Evolutionary conservation across 2,797 vertebrate species (phyloP), one percentile per base, ranked within the genome.

Genomic region (Scolopax bukidnonensis): DNA sequence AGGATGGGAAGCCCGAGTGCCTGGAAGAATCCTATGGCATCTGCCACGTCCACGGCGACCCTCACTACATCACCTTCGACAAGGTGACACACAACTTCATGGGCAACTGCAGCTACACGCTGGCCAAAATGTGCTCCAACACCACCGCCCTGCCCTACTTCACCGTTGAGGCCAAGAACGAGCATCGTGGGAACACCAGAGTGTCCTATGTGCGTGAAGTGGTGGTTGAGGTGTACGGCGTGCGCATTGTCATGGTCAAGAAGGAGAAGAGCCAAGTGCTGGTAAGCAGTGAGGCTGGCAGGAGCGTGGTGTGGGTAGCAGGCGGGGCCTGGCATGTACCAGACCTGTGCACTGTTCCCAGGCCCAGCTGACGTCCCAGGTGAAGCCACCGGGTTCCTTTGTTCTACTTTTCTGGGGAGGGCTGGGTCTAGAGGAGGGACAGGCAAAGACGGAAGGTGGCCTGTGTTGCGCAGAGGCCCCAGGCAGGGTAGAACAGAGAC

Each of bases 61-160:
- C 98, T 11, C 98, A 98, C 73, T 98, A 98, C 97, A 97, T 96
- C 77, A 98, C 98, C 53, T 99, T 99, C 96, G 98, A 99, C 95
- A 98, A 98, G 33, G 92, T 96, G 90, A 97, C 90, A 11, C 98
- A 98, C 92, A 90, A 83, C 95, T 98, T 99, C 89, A 97, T 97
- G 95, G 97, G 96, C 15, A 96, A 96, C 60, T 99, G 99, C 97
- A 98, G 98, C 80, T 99, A 99, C 85, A 89, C 98, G 17, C 97
- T 99, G 90, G 98, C 98, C 71, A 98, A 97, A 95, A 97, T 98
- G 59, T 99, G 98, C 70, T 94, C 94, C 61, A 81, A 96, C 70
- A 57, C 79, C 51, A 96, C 95, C 48, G 57, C 87, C 41, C 84
- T 98, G 82, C 97, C 98, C 11, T 85, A 90, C 95, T 99, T 99